A percentile compares a stretch with the other conserved stretches of the same genome.
Evolutionary conservation across 2,797 vertebrate species (phyloP).

Genomic region (Novumbra hubbsi): DNA sequence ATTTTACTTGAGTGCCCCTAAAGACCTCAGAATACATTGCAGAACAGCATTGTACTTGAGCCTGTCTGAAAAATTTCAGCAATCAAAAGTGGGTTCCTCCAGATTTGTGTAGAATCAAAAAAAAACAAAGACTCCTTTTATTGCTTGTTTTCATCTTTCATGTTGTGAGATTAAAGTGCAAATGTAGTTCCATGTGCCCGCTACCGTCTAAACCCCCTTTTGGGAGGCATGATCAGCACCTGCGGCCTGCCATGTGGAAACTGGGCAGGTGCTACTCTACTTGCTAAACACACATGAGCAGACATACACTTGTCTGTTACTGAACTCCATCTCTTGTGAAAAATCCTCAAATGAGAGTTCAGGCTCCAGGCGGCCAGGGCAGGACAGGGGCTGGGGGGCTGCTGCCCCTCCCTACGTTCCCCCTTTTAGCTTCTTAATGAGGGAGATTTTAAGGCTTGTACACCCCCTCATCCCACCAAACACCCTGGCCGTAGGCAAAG

Average conservation of each 20-base stretch:
- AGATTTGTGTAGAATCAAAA: slow-evolving; percentile 2
- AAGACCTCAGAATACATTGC: neutral
- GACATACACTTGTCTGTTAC: slow-evolving; percentile 17
- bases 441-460: slow-evolving; percentile 40
- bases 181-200: neutral
- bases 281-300: slow-evolving; percentile 31
- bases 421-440: slow-evolving; percentile 54
- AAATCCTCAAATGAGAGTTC: slow-evolving; percentile 41
- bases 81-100: neutral
- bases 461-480: slow-evolving; percentile 12
- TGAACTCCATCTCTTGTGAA: slow-evolving; percentile 42
- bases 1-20: neutral
- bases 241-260: slow-evolving; percentile 2
- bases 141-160: neutral
- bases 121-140: neutral
- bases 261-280: slow-evolving; percentile 34
- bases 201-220: neutral
- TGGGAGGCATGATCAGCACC: neutral
- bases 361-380: slow-evolving; percentile 32
- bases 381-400: slow-evolving; percentile 4
- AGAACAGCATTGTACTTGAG: neutral
- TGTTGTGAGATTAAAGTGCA: neutral
- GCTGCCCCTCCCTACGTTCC: slow-evolving; percentile 37
- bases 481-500: slow-evolving; percentile 38
- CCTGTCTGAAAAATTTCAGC: neutral